These are phyloP conservation scores for Amyelois transitella DNA, from an alignment of 1,140 invertebrate genomes.

Conservation along the genomic window DNA sequence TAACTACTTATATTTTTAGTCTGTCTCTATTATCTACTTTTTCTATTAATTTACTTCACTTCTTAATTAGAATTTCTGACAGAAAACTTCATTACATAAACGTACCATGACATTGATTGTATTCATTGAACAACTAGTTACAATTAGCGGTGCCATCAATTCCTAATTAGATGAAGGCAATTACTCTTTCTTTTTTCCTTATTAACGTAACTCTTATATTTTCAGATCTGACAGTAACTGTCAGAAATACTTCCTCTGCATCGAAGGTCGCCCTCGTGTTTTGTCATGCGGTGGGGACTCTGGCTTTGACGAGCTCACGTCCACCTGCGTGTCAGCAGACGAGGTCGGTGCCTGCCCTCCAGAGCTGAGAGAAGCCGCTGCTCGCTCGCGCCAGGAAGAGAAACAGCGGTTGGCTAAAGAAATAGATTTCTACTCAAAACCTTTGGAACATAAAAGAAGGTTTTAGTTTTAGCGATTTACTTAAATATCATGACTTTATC, in stretches of 20 bases:
- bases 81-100: too few relatives aligned
- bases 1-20: too few relatives aligned
- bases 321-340: slow-evolving; percentile 78
- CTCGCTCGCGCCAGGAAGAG: slow-evolving; percentile 38
- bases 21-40: too few relatives aligned
- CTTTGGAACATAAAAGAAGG: slow-evolving; percentile 10
- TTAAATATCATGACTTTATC: background rate
- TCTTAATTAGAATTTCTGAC: too few relatives aligned
- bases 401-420: slow-evolving; percentile 33
- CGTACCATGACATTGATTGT: too few relatives aligned
- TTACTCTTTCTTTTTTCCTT: too few relatives aligned
- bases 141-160: too few relatives aligned
- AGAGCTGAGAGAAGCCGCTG: slow-evolving; percentile 39
- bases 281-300: slow-evolving; percentile 84
- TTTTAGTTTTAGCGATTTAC: background rate
- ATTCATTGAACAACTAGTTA: too few relatives aligned
- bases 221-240: slow-evolving; percentile 79
- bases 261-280: slow-evolving; percentile 80
- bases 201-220: too few relatives aligned
- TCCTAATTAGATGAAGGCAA: too few relatives aligned
- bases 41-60: too few relatives aligned
- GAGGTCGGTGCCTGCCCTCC: slow-evolving; percentile 45
- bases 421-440: slow-evolving; percentile 16
- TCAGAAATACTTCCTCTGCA: slow-evolving; percentile 88
- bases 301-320: slow-evolving; percentile 86